Base-by-base conservation (phyloP, 2,113 vertebrate genomes). In the Poeciliopsis turrubarensis region DNA sequence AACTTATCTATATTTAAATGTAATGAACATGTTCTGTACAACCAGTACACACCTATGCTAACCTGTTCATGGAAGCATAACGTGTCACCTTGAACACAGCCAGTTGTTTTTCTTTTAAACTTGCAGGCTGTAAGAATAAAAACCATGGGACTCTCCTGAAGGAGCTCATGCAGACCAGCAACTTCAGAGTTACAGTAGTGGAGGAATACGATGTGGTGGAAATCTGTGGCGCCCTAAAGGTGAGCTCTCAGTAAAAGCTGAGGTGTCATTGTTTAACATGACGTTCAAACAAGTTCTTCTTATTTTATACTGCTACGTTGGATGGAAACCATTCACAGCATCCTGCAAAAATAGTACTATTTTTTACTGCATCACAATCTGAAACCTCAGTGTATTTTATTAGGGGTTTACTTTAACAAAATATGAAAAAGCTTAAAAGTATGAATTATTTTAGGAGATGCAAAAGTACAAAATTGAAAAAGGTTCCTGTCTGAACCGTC, bases 191-290 rank as follows among this genome's bases (percentile, higher is more conserved):
- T 69, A 96, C 96, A 0, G 97, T 99, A 68, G 98, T 99, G 6
- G 90, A 94, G 73, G 98, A 99, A 31, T 94, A 94, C 0, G 96
- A 99, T 22, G 97, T 98, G 0, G 98, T 99, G 7, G 98, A 99
- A 92, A 95, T 99, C 90, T 99, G 98, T 17, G 98, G 98, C 32
- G 98, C 98, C 6, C 94, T 99, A 79, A 99, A 99, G 96, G 98
- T 99, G 83, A 87, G 75, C 8, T 54, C 54, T 60, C 17, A 0
- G 22, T n/a, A 19, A 1, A 39, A 0, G 44, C 37, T 37, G 34
- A 60, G 19, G 26, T 8, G 30, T 65, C 30, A 1, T 3, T 11
- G 6, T 65, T 34, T 34, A 34, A 10, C 30, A 7, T 22, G 37
- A 66, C 13, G 2, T 41, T 51, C 15, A 47, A 8, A 37, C 64